Evolutionary conservation across 2,797 vertebrate genomes (phyloP).

Genomic region (Melanotaenia trifasciata): DNA sequence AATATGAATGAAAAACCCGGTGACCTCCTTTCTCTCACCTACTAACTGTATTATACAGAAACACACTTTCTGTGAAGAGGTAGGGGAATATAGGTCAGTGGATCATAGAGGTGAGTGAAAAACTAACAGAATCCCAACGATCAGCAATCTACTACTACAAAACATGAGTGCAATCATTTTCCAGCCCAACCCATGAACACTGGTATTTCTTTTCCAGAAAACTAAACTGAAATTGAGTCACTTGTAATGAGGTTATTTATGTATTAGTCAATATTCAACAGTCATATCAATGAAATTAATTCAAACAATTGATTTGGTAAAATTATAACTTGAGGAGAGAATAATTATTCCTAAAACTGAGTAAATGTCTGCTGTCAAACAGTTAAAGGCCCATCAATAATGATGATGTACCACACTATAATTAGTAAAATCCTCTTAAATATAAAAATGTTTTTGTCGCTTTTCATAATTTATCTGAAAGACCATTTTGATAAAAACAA

Average conservation of each 20-base stretch:
- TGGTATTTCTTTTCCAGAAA: neutral
- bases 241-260: neutral
- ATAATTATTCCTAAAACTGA: neutral
- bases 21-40: slow-evolving; percentile 81
- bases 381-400: neutral
- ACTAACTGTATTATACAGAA: slow-evolving; percentile 75
- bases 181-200: neutral
- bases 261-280: slow-evolving; percentile 3
- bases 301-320: neutral
- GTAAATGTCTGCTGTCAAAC: neutral
- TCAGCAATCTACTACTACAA: slow-evolving; percentile 29
- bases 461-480: neutral
- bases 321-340: neutral
- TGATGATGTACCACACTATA: neutral
- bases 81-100: slow-evolving; percentile 76
- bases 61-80: slow-evolving; percentile 68
- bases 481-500: neutral
- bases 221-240: neutral
- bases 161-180: neutral
- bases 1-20: slow-evolving; percentile 64
- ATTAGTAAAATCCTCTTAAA: neutral
- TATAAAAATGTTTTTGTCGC: neutral
- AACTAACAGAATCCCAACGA: slow-evolving; percentile 43
- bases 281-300: neutral
- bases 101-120: slow-evolving; percentile 68